Evolutionary conservation across 2,888 invertebrate species (phyloP).

Genomic region (Sabellastarte sp.): DNA sequence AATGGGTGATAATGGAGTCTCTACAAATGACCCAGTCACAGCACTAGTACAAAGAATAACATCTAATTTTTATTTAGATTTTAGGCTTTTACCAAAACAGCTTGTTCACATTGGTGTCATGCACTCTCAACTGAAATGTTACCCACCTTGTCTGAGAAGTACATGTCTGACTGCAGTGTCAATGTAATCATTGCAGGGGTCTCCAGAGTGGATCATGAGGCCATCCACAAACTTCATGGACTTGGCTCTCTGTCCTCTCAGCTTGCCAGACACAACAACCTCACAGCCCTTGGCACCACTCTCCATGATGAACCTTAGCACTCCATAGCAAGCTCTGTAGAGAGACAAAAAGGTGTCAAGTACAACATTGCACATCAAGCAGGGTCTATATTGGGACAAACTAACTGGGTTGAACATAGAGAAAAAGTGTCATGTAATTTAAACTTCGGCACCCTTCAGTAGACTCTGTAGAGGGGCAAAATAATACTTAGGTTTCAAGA

Average conservation of each 20-base stretch:
- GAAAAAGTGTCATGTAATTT: too few species aligned
- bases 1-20: too few species aligned
- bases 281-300: constrained; percentile 95
- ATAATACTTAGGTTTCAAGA: too few species aligned
- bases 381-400: neutral
- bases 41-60: too few species aligned
- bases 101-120: too few species aligned
- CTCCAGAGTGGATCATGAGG: constrained; percentile 99
- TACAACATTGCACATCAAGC: neutral
- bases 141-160: constrained; percentile 84
- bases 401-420: too few species aligned
- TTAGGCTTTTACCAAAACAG: too few species aligned
- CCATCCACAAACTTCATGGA: constrained; percentile 99
- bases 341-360: neutral
- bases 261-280: constrained; percentile 98
- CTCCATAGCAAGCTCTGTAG: constrained; percentile 92
- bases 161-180: constrained; percentile 98
- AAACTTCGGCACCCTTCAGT: too few species aligned
- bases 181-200: constrained; percentile 97
- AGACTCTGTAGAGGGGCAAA: too few species aligned
- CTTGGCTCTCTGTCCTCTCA: constrained; percentile 98
- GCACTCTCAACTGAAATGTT: neutral
- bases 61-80: too few species aligned
- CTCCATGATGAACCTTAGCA: constrained; percentile 97
- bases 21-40: too few species aligned